Conservation (phyloP, 1,140 invertebrate genomes). For the Drosophila lini region DNA sequence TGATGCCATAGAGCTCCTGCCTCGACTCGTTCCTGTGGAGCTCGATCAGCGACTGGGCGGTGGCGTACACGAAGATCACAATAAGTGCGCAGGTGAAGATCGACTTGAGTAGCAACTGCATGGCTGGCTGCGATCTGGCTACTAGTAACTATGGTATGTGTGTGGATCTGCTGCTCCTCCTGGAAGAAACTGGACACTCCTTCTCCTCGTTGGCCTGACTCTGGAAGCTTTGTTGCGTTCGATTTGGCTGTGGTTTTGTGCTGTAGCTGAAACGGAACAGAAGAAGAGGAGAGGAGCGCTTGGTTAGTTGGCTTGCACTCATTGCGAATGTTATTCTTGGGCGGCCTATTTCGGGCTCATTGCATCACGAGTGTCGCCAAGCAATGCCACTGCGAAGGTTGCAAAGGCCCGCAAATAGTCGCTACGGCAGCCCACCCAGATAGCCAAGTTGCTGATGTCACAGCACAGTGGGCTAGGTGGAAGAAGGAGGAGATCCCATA, state of each 20-base stretch:
- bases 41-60: constrained; percentile 58
- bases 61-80: constrained; percentile 62
- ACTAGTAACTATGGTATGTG: constrained; percentile 12
- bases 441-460: constrained; percentile 4
- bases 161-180: constrained; percentile 9
- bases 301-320: constrained; percentile 34
- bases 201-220: constrained; percentile 38
- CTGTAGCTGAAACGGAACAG: constrained; percentile 25
- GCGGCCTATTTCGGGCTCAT: constrained; percentile 47
- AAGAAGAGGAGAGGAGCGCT: background rate
- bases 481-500: background rate
- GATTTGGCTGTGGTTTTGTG: constrained; percentile 64
- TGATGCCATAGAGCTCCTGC: constrained; percentile 10
- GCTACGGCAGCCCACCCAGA: constrained; percentile 17
- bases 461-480: constrained; percentile 1
- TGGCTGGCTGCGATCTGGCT: constrained; percentile 26
- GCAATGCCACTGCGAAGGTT: constrained; percentile 60
- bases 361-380: constrained; percentile 56
- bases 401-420: constrained; percentile 49
- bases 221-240: constrained; percentile 74
- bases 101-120: constrained; percentile 58
- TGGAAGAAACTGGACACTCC: constrained; percentile 57
- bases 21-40: constrained; percentile 24
- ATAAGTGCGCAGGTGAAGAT: constrained; percentile 54
- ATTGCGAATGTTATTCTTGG: constrained; percentile 32